Conservation (phyloP, 2,113 vertebrate species). For the Oncorhynchus mykiss region DNA sequence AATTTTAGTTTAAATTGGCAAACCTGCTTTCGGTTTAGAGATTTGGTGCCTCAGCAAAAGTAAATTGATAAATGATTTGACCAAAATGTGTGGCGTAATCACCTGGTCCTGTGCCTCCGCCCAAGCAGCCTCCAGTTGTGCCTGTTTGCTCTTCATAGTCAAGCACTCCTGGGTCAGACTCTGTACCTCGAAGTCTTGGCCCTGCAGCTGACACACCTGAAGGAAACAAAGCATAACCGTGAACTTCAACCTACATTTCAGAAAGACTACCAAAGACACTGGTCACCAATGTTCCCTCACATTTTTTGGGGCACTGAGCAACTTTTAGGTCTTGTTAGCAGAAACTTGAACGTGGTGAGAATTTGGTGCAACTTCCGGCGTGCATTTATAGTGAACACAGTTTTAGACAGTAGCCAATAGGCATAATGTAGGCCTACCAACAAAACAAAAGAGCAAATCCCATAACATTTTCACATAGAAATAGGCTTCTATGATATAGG, state of each 20-base stretch:
- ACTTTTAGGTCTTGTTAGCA: too few relatives aligned
- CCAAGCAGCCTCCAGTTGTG: conserved; percentile 53
- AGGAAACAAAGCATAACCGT: neutral
- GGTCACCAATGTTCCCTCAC: too few relatives aligned
- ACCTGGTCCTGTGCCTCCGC: conserved; percentile 65
- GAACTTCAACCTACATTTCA: neutral
- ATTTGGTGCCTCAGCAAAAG: neutral
- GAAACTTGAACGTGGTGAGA: too few relatives aligned
- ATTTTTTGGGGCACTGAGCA: too few relatives aligned
- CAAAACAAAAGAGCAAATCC: too few relatives aligned
- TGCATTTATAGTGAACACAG: too few relatives aligned
- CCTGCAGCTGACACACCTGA: conserved; percentile 66
- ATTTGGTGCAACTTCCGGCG: too few relatives aligned
- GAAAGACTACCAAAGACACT: too few relatives aligned
- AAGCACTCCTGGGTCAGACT: conserved; percentile 64
- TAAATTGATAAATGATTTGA: neutral
- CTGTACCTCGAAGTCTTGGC: conserved; percentile 64
- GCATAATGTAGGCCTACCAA: too few relatives aligned
- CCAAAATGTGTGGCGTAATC: neutral
- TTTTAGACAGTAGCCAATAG: too few relatives aligned
- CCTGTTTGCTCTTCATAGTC: conserved; percentile 54
- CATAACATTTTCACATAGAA: too few relatives aligned
- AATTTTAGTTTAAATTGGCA: neutral
- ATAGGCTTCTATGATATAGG: too few relatives aligned
- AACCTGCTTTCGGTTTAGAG: neutral